Conservation (phyloP, 2,113 vertebrate genomes). For the Struthidea cinerea region DNA sequence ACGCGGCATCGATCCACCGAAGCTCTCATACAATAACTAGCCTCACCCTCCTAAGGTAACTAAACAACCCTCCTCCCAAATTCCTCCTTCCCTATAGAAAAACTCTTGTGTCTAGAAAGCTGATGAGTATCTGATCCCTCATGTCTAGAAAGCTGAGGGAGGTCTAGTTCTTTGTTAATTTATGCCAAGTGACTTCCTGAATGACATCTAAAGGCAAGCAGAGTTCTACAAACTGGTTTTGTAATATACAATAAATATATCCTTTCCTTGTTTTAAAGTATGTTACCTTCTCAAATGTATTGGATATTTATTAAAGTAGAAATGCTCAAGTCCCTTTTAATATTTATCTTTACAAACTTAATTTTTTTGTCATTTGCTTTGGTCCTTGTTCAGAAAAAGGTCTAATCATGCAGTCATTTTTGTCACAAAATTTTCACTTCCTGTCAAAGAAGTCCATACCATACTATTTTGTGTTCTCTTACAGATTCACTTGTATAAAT, state of each 20-base stretch:
- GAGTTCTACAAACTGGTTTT: neutral
- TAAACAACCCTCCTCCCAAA: neutral
- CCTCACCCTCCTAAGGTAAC: fast-evolving
- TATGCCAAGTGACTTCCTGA: neutral
- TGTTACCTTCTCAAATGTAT: neutral
- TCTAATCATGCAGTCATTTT: neutral
- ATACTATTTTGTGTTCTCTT: neutral
- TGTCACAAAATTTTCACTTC: neutral
- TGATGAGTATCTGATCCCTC: neutral
- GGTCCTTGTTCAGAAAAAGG: neutral
- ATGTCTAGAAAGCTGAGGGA: neutral
- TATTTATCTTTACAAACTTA: neutral
- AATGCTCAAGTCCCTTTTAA: neutral
- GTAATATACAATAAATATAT: neutral
- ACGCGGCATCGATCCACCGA: too few relatives aligned
- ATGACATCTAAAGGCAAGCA: neutral
- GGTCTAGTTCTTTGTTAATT: neutral
- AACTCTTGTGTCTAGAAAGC: neutral
- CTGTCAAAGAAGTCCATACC: neutral
- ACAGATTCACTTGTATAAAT: neutral
- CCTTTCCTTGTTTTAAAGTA: neutral
- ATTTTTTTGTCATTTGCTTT: neutral
- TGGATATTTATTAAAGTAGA: neutral
- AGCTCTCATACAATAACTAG: too few relatives aligned
- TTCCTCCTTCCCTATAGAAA: neutral